Conservation (phyloP, 1,140 invertebrate species). For the Dreissena polymorpha region DNA sequence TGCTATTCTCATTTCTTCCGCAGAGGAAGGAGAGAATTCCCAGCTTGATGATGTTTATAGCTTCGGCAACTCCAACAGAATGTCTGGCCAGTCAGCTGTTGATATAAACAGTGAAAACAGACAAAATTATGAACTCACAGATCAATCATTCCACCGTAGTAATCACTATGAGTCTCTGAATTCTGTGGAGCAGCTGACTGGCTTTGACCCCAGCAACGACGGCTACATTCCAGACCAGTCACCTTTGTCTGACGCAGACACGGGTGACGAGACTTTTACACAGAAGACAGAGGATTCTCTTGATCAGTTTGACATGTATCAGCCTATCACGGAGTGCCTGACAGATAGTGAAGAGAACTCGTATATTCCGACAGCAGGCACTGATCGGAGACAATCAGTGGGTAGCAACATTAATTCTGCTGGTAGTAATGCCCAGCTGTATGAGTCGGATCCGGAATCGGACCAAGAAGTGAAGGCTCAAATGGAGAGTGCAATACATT, state of each 20-base stretch:
- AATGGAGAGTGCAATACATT: constrained; percentile 74
- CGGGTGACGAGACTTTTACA: constrained; percentile 2
- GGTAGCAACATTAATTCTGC: constrained; percentile 1
- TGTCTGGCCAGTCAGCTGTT: neutral
- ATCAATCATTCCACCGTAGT: constrained; percentile 18
- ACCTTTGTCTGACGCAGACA: constrained; percentile 20
- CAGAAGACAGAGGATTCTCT: neutral
- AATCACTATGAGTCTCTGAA: neutral
- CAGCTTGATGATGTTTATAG: constrained; percentile 33
- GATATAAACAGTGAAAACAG: neutral
- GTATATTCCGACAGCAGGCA: constrained; percentile 36
- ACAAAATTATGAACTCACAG: constrained; percentile 38
- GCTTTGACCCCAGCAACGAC: neutral
- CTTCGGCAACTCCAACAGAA: neutral
- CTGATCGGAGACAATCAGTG: constrained; percentile 12
- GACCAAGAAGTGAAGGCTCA: constrained; percentile 67
- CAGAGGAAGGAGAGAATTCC: constrained; percentile 25
- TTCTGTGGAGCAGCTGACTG: neutral
- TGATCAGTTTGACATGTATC: constrained; percentile 43
- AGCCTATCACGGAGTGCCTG: constrained; percentile 52
- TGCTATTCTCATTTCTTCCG: constrained; percentile 26
- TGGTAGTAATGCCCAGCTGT: neutral
- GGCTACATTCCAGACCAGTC: constrained; percentile 25
- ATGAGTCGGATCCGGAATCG: constrained; percentile 48
- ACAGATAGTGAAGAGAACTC: constrained; percentile 56